Evolutionary conservation across 2,888 invertebrate species (phyloP).

Genomic region (Neria commutata): DNA sequence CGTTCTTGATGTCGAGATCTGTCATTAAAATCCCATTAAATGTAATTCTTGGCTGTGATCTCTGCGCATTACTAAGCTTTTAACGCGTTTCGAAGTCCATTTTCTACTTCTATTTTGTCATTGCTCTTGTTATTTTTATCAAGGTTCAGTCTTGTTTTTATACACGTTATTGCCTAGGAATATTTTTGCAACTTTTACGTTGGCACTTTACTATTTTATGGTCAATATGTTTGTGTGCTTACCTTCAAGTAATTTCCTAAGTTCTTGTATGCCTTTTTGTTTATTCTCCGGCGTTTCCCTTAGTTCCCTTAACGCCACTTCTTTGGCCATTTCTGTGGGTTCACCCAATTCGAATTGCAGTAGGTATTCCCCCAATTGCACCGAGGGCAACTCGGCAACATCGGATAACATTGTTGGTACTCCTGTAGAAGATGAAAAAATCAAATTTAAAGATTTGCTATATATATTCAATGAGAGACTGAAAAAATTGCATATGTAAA

Average conservation of each 20-base stretch:
- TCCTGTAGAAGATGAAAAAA: conserved; percentile 63
- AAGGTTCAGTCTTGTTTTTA: no score
- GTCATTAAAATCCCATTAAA: no score
- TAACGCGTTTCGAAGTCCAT: no score
- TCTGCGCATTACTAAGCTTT: no score
- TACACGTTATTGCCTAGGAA: no score
- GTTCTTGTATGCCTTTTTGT: conserved; percentile 66
- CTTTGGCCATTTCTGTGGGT: conserved; percentile 68
- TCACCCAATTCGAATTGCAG: conserved; percentile 72
- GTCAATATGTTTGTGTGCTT: no score
- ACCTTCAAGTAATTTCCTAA: conserved; percentile 69
- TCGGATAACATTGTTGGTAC: conserved; percentile 77
- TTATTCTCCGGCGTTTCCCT: conserved; percentile 75
- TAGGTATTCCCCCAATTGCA: conserved; percentile 69
- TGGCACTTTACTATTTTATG: no score
- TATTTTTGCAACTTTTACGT: no score
- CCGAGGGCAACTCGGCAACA: conserved; percentile 69
- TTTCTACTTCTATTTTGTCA: no score
- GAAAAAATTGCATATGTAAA: neutral
- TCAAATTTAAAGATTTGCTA: conserved; percentile 13
- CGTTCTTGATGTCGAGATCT: no score
- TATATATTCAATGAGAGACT: conserved; percentile 7
- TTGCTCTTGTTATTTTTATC: no score
- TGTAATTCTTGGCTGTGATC: no score
- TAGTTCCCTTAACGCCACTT: conserved; percentile 73